phyloP scores from a whole-genome alignment of 1,140 invertebrate genomes.

The Diorhabda carinulata region DNA sequence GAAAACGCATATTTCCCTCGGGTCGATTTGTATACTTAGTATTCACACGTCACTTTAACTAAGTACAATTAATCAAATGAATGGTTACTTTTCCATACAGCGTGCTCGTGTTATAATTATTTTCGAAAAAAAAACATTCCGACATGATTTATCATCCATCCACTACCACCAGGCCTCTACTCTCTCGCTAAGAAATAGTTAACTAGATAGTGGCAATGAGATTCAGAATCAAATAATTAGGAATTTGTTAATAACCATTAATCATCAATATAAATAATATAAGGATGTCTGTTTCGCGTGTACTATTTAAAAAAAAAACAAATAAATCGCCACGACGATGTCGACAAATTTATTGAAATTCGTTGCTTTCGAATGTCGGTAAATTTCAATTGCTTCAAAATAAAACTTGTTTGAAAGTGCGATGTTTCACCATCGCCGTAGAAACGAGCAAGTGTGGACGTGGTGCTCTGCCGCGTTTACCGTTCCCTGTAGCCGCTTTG shows the following conservation, averaged over 20 bases:
- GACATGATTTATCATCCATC: neutral
- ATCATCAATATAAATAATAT: neutral
- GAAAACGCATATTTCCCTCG: too few species aligned
- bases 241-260: neutral
- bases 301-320: neutral
- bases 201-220: neutral
- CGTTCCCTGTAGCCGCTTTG: too few species aligned
- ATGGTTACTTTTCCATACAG: constrained; percentile 2
- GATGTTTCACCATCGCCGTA: too few species aligned
- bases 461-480: too few species aligned
- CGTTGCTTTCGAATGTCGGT: too few species aligned
- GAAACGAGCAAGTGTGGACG: too few species aligned
- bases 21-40: neutral
- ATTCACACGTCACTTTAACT: neutral
- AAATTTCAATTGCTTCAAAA: too few species aligned
- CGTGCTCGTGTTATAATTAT: constrained; percentile 2
- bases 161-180: neutral
- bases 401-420: too few species aligned
- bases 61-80: neutral
- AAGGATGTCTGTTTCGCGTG: neutral
- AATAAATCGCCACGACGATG: neutral
- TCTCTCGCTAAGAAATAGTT: neutral
- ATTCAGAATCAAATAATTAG: constrained; percentile 3
- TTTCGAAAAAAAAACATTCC: neutral
- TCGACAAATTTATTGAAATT: too few species aligned